phyloP scores from a whole-genome alignment of 2,888 invertebrate species.

The Calephelis perditalis region DNA sequence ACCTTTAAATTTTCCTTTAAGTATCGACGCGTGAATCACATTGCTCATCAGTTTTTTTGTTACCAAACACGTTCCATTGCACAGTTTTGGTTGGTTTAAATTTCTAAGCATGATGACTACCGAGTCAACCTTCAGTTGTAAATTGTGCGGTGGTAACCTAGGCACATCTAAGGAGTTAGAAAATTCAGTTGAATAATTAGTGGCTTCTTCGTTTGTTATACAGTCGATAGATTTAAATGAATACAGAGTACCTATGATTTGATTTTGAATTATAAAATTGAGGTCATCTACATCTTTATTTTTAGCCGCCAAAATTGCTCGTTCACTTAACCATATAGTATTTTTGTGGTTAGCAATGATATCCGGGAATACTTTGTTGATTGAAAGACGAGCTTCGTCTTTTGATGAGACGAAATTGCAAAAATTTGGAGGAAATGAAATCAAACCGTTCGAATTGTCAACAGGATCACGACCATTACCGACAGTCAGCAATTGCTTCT shows the following conservation, averaged over 20 bases:
- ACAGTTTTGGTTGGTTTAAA: conserved; percentile 18
- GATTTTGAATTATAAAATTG: conserved; percentile 24
- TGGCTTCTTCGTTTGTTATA: conserved; percentile 34
- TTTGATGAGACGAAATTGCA: no score
- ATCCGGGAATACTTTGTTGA: no score
- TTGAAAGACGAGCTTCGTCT: no score
- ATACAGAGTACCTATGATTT: conserved; percentile 19
- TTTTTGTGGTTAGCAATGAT: no score
- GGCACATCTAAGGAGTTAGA: conserved; percentile 39
- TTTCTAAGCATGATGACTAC: conserved; percentile 20
- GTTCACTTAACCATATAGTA: no score
- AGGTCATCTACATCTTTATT: no score
- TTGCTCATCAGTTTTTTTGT: conserved; percentile 21
- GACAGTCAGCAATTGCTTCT: conserved; percentile 27
- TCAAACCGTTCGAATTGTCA: no score
- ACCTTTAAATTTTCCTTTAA: conserved; percentile 19
- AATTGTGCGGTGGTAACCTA: conserved; percentile 35
- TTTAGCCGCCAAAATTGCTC: no score
- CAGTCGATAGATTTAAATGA: conserved; percentile 32
- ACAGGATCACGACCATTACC: neutral
- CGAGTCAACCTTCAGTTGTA: conserved; percentile 21
- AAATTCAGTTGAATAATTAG: conserved; percentile 39
- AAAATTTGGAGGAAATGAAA: no score
- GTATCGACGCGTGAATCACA: conserved; percentile 19
- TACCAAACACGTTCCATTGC: conserved; percentile 16